Evolutionary conservation across 1,140 invertebrate species (phyloP).

Genomic region (Hyphantria cunea): DNA sequence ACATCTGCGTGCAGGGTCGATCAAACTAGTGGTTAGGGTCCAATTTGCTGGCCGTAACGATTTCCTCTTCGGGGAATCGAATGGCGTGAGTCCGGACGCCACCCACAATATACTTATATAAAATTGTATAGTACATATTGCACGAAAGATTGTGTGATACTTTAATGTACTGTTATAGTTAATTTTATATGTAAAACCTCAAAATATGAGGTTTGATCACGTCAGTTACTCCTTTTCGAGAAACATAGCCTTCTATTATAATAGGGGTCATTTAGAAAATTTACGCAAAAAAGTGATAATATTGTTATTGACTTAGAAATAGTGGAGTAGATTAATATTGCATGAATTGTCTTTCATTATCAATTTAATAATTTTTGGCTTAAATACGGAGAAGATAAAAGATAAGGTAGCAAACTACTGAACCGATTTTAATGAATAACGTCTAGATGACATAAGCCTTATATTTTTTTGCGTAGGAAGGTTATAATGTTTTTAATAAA

Average conservation of each 20-base stretch:
- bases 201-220: conserved; percentile 1
- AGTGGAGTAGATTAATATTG: too few relatives aligned
- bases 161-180: conserved; percentile 8
- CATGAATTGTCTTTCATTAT: too few relatives aligned
- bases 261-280: background rate
- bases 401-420: too few relatives aligned
- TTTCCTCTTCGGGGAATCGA: conserved; percentile 80
- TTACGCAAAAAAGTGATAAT: too few relatives aligned
- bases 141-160: conserved; percentile 5
- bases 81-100: conserved; percentile 71
- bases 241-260: background rate
- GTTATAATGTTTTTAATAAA: too few relatives aligned
- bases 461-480: too few relatives aligned
- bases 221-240: background rate
- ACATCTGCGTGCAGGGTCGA: conserved; percentile 60
- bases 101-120: conserved; percentile 49
- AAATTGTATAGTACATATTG: conserved; percentile 18
- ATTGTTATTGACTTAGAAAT: too few relatives aligned
- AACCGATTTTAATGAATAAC: too few relatives aligned
- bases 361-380: too few relatives aligned
- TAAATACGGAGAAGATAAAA: too few relatives aligned
- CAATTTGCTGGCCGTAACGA: conserved; percentile 77
- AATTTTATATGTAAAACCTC: conserved; percentile 5
- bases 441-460: too few relatives aligned
- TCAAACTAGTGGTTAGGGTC: conserved; percentile 74